Evolutionary conservation across 2,113 vertebrate species (phyloP), one percentile per base, ranked within the genome.

Genomic region (Pseudopodoces humilis): DNA sequence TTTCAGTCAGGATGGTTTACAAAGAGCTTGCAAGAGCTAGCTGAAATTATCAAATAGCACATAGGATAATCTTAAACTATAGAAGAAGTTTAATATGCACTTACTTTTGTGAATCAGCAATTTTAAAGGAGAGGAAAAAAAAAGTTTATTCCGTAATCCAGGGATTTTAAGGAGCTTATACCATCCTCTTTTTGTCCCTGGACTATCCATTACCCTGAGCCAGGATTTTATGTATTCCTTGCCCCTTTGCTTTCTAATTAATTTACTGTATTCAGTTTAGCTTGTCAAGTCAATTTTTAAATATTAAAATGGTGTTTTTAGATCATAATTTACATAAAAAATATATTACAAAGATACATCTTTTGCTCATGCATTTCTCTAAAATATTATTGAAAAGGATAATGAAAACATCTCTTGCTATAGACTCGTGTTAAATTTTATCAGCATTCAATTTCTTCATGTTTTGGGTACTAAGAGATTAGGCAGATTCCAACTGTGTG

Each of bases 91-190:
- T 46, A n/a, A 69, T 86, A 58, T 88, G 47, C 15, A 28, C 33
- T 47, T 90, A 15, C 7, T 86, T 47, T 77, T 68, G 37, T 89
- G 92, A 96, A 86, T 97, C 93, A 93, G 86, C 88, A 83, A 84
- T 94, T 92, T 90, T 55, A 76, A 77, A 30, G 19, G 39, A 24
- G 3, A 7, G 11, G 27, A 9, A 30, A 3, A 2, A 5, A 69
- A 50, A 39, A 33, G 11, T 72, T 52, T 85, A 43, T 86, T 76
- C 11, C 88, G 30, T 91, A 92, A 97, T 92, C 46, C 68, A 94
- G 49, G 44, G 88, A 60, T 78, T 88, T 91, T 97, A 96, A 97
- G 90, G 95, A 80, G 65, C n/a, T 97, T 96, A 94, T 71, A 52
- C 30, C 43, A 25, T 60, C 46, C 25, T 75, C 47, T 56, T 92